phyloP scores from a whole-genome alignment of 2,888 invertebrate species.

The Pseudococcus jackbeardsleyi region DNA sequence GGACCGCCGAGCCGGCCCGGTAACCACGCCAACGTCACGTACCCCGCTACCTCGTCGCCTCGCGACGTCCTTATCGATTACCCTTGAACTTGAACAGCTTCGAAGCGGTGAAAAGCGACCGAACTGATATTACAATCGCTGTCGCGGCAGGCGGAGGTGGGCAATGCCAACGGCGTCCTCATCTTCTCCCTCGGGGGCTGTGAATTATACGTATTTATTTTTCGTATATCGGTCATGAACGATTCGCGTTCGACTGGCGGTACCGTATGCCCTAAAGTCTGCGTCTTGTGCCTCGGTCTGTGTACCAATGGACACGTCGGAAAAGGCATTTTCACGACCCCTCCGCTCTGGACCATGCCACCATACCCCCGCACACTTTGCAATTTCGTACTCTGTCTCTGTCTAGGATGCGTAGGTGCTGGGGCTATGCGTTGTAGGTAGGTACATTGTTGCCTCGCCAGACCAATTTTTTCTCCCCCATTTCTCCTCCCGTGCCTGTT shows the following conservation, averaged over 20 bases:
- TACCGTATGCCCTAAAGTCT: neutral
- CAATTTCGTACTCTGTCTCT: neutral
- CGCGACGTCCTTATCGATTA: conserved; percentile 61
- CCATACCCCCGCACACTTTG: neutral
- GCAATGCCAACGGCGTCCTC: conserved; percentile 64
- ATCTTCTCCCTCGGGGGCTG: conserved; percentile 42
- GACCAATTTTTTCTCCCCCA: neutral
- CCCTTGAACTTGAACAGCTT: conserved; percentile 65
- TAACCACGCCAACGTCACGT: conserved; percentile 68
- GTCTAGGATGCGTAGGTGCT: neutral
- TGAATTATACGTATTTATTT: conserved; percentile 33
- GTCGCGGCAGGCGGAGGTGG: conserved; percentile 54
- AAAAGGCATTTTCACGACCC: neutral
- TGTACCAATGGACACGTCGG: neutral
- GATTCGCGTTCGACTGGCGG: conserved; percentile 18
- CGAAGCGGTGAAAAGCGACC: conserved; percentile 54
- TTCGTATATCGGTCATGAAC: conserved; percentile 59
- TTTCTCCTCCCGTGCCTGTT: neutral
- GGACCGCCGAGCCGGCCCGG: conserved; percentile 1
- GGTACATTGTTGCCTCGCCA: neutral
- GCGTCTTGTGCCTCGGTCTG: neutral
- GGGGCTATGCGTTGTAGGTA: too few species aligned
- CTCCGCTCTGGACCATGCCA: neutral
- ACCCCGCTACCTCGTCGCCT: conserved; percentile 73
- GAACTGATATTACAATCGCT: conserved; percentile 33